These are phyloP conservation scores for Pandemis corylana DNA, from an alignment of 2,888 invertebrate species.

Conservation along the genomic window DNA sequence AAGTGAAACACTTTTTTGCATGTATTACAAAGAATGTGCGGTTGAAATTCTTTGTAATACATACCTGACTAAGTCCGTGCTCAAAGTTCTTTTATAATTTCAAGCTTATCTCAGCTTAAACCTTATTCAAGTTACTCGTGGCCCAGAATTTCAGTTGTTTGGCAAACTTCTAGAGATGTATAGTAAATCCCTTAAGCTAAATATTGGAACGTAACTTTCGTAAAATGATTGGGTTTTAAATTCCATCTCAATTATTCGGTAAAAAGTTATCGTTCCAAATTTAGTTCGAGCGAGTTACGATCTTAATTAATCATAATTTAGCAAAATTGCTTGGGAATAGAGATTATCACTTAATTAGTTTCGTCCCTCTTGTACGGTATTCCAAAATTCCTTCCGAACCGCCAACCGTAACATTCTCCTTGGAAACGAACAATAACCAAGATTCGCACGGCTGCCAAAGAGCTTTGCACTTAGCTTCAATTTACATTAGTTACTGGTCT, in stretches of 20 bases:
- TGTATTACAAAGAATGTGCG: no score
- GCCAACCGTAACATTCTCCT: constrained; percentile 46
- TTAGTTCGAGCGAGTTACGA: constrained; percentile 23
- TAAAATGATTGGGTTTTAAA: constrained; percentile 12
- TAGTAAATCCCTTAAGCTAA: constrained; percentile 1
- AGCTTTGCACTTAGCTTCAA: constrained; percentile 62
- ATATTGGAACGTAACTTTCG: neutral
- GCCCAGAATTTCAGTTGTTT: constrained; percentile 5
- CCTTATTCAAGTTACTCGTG: constrained; percentile 2
- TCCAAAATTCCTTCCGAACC: constrained; percentile 48
- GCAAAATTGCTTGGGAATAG: constrained; percentile 32
- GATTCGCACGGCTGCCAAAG: constrained; percentile 70
- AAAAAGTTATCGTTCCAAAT: constrained; percentile 16
- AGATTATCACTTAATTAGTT: constrained; percentile 24
- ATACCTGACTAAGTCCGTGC: neutral
- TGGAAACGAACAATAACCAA: constrained; percentile 61
- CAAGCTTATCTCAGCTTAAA: neutral
- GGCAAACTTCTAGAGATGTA: neutral
- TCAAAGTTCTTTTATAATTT: neutral
- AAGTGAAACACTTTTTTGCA: no score
- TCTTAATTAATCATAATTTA: constrained; percentile 32
- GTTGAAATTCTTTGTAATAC: neutral
- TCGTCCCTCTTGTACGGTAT: constrained; percentile 25
- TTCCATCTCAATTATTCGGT: constrained; percentile 5
- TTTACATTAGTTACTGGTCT: constrained; percentile 65